Conservation (phyloP, 2,113 vertebrate species). For the Aramus guarauna region DNA sequence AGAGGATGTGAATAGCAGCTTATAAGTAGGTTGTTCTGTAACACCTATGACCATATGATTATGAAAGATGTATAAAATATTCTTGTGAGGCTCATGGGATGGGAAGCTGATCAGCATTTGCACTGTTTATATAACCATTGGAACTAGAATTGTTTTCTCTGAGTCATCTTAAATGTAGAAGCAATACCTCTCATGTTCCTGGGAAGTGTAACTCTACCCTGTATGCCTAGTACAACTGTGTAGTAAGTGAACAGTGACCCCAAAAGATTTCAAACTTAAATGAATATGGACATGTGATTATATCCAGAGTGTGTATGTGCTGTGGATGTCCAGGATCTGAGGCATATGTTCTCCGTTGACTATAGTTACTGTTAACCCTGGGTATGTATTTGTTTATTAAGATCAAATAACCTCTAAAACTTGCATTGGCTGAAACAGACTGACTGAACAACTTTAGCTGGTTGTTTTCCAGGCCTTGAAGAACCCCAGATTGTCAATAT, state of each 20-base stretch:
- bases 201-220: neutral
- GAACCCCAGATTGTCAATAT: neutral
- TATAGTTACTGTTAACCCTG: neutral
- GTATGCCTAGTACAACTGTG: neutral
- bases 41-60: neutral
- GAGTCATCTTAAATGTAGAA: neutral
- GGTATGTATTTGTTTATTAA: neutral
- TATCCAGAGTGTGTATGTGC: neutral
- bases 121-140: neutral
- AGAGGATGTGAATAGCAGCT: neutral
- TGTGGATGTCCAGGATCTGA: neutral
- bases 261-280: neutral
- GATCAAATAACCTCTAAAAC: neutral
- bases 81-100: neutral
- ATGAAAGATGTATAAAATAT: neutral
- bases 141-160: neutral
- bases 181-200: neutral
- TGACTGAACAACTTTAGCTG: neutral
- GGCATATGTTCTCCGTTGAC: neutral
- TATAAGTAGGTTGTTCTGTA: neutral
- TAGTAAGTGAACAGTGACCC: neutral
- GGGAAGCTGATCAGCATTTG: neutral
- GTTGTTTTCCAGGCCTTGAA: neutral
- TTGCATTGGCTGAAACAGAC: neutral
- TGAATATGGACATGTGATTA: neutral